Percentiles rank a stretch among this genome's conserved stretches.
These are phyloP conservation scores for Hydrophis major DNA, from an alignment of 2,797 vertebrate genomes.

Conservation along the genomic window DNA sequence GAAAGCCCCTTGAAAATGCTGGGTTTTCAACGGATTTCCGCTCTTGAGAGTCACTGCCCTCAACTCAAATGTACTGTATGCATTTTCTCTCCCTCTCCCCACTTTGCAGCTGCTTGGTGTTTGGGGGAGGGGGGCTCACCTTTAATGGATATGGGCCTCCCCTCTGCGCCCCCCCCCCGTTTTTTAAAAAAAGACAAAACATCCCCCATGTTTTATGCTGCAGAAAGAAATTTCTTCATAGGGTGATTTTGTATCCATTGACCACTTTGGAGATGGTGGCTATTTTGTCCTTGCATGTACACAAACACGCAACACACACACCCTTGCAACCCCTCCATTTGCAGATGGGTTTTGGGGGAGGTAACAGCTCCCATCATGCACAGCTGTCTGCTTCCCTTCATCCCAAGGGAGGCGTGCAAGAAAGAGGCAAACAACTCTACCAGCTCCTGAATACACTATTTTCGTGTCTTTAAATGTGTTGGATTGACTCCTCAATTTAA, in stretches of 20 bases:
- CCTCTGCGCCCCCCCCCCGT: background rate
- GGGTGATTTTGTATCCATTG: background rate
- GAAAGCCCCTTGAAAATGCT: background rate
- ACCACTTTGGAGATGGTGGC: background rate
- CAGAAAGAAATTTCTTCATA: background rate
- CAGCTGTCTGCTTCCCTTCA: constrained; percentile 51
- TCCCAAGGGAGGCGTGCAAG: background rate
- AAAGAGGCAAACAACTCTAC: constrained; percentile 22
- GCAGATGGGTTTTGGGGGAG: constrained; percentile 35
- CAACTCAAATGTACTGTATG: background rate
- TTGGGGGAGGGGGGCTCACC: background rate
- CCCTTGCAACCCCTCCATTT: background rate
- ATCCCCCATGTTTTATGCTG: background rate
- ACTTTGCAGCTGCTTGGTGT: background rate
- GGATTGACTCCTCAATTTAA: background rate
- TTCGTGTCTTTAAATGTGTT: constrained; percentile 48
- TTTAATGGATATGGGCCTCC: background rate
- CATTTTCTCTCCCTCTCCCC: too few species aligned
- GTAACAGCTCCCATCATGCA: constrained; percentile 78
- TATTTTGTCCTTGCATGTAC: background rate
- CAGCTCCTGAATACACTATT: constrained; percentile 46
- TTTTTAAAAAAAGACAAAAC: background rate
- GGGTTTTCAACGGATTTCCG: background rate
- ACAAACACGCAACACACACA: background rate
- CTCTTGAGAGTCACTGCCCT: background rate